Evolutionary conservation across 2,113 vertebrate species (phyloP).

Genomic region (Hiodon alosoides): DNA sequence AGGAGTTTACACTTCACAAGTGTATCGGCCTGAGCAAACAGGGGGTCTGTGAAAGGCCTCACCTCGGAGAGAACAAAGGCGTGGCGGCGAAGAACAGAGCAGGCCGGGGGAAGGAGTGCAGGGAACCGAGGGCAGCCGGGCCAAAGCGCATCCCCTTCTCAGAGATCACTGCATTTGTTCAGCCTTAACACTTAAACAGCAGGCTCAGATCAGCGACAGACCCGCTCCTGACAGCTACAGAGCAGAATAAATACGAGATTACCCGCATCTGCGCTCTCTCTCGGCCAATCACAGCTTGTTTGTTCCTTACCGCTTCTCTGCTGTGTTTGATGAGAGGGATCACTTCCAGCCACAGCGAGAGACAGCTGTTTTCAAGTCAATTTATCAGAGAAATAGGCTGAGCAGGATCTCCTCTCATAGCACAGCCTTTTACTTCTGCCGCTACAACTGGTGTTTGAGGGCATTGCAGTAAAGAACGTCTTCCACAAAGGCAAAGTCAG

Average conservation of each 20-base stretch:
- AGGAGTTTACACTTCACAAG: constrained; percentile 71
- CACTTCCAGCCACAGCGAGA: background rate
- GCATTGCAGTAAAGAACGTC: too few species aligned
- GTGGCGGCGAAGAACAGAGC: constrained; percentile 49
- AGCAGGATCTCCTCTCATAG: background rate
- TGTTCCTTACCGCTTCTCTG: background rate
- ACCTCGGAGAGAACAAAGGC: constrained; percentile 52
- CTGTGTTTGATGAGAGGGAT: background rate
- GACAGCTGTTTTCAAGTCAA: background rate
- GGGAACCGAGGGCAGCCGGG: constrained; percentile 64
- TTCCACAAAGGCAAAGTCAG: too few species aligned
- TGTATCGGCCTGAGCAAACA: constrained; percentile 70
- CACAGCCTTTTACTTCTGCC: too few species aligned
- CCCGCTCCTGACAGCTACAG: constrained; percentile 3
- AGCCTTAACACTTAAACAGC: background rate
- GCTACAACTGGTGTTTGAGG: too few species aligned
- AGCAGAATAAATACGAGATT: background rate
- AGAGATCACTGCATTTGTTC: background rate
- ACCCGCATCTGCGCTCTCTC: background rate
- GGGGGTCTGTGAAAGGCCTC: constrained; percentile 65
- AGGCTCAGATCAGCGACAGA: constrained; percentile 5
- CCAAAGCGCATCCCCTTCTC: constrained; percentile 51
- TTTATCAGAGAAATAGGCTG: background rate
- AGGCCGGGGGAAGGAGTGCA: constrained; percentile 52
- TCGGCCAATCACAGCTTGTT: background rate